These are phyloP conservation scores for Aleiodes sp. DNA, from an alignment of 1,140 invertebrate genomes.

Conservation along the genomic window DNA sequence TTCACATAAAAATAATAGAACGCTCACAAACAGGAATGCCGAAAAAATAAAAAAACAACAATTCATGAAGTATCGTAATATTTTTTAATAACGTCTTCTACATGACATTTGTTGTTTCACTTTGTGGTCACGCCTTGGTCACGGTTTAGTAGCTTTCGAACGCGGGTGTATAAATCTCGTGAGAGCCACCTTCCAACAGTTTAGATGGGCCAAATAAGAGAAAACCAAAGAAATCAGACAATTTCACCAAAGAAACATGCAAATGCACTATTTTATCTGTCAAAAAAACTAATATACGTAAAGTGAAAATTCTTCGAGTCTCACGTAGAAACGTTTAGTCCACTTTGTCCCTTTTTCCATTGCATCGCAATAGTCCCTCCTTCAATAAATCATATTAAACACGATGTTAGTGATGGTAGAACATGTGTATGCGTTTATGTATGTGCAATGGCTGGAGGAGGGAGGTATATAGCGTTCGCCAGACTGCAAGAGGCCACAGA, in stretches of 20 bases:
- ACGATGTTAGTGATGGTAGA: constrained; percentile 47
- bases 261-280: background rate
- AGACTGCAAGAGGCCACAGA: constrained; percentile 16
- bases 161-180: constrained; percentile 8
- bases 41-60: background rate
- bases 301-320: constrained; percentile 24
- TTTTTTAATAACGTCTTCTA: constrained; percentile 3
- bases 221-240: background rate
- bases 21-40: no score
- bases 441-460: no score
- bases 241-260: background rate
- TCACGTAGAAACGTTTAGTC: constrained; percentile 35
- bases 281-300: constrained; percentile 24
- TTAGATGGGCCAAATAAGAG: no score
- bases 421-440: constrained; percentile 15
- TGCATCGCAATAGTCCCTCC: constrained; percentile 44
- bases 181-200: background rate
- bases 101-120: constrained; percentile 21
- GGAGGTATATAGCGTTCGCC: constrained; percentile 9
- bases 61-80: background rate
- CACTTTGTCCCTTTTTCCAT: constrained; percentile 58
- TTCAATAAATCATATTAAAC: constrained; percentile 58
- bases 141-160: constrained; percentile 19
- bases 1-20: background rate
- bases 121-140: constrained; percentile 22